Conservation (phyloP, 2,113 vertebrate species). For the Heterotilapia buettikoferi region DNA sequence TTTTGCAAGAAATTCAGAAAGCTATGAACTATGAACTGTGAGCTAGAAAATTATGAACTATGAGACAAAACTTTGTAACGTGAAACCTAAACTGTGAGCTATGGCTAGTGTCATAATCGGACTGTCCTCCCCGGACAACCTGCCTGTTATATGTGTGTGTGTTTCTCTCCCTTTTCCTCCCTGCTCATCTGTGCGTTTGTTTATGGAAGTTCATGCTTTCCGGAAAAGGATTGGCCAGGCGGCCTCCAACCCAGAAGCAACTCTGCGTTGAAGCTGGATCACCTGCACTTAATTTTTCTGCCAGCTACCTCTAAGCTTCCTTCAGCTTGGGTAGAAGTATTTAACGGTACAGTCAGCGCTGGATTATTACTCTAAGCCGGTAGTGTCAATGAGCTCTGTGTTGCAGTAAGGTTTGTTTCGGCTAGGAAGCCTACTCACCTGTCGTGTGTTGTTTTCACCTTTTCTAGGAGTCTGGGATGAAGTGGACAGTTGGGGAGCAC, state of each 20-base stretch:
- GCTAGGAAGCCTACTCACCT: background rate
- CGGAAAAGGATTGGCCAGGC: background rate
- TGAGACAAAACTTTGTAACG: background rate
- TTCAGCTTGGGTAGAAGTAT: background rate
- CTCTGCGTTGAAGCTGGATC: background rate
- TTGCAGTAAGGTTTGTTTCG: background rate
- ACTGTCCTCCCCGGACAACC: background rate
- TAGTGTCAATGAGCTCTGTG: background rate
- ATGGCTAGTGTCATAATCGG: background rate
- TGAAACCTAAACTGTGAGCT: background rate
- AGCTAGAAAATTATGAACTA: background rate
- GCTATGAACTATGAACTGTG: background rate
- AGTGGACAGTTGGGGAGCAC: background rate
- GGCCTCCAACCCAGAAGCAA: background rate
- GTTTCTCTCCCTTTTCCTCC: background rate
- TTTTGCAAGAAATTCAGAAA: background rate
- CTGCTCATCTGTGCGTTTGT: background rate
- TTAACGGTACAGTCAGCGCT: background rate
- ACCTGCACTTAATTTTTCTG: background rate
- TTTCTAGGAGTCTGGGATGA: background rate
- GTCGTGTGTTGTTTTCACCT: background rate
- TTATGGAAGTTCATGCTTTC: background rate
- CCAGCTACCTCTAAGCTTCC: background rate
- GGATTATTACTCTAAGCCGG: background rate
- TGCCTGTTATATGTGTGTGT: background rate